These are phyloP conservation scores for Drosophila ochracea DNA, from an alignment of 2,888 invertebrate species.

Conservation along the genomic window DNA sequence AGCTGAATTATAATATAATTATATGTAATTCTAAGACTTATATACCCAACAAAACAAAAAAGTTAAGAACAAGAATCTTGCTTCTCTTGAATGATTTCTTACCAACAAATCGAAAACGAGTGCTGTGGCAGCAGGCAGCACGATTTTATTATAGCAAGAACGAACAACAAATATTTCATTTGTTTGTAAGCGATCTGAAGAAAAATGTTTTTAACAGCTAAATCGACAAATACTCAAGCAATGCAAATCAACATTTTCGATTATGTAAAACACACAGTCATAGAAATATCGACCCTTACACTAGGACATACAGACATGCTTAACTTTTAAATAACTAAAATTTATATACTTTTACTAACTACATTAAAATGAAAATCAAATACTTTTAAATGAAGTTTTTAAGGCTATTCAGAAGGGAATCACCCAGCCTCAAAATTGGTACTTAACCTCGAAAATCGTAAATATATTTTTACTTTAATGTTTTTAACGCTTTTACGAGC, in stretches of 20 bases:
- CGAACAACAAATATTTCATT: slow-evolving; percentile 5
- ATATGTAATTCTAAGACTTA: slow-evolving; percentile 70
- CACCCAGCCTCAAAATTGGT: slow-evolving; percentile 60
- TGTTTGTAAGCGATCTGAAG: slow-evolving; percentile 8
- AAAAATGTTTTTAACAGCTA: slow-evolving; percentile 29
- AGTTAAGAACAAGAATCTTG: slow-evolving; percentile 34
- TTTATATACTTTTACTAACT: slow-evolving; percentile 62
- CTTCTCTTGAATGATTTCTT: slow-evolving; percentile 41
- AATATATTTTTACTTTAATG: slow-evolving; percentile 72
- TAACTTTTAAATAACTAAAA: slow-evolving; percentile 60
- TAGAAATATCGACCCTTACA: slow-evolving; percentile 18
- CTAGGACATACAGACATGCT: slow-evolving; percentile 37
- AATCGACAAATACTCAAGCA: slow-evolving; percentile 18
- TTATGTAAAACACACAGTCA: slow-evolving; percentile 20
- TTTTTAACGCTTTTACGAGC: slow-evolving; percentile 80
- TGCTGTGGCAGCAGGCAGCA: slow-evolving; percentile 31
- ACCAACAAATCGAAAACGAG: slow-evolving; percentile 20
- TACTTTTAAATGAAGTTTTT: slow-evolving; percentile 71
- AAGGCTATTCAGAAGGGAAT: slow-evolving; percentile 43
- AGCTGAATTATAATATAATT: slow-evolving; percentile 82
- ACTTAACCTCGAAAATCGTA: slow-evolving; percentile 49
- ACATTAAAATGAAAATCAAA: slow-evolving; percentile 43
- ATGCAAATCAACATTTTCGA: slow-evolving; percentile 27
- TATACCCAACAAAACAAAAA: slow-evolving; percentile 32
- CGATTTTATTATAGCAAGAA: slow-evolving; percentile 34